Conservation (phyloP, 2,888 invertebrate genomes). For the Athetis lepigone region DNA sequence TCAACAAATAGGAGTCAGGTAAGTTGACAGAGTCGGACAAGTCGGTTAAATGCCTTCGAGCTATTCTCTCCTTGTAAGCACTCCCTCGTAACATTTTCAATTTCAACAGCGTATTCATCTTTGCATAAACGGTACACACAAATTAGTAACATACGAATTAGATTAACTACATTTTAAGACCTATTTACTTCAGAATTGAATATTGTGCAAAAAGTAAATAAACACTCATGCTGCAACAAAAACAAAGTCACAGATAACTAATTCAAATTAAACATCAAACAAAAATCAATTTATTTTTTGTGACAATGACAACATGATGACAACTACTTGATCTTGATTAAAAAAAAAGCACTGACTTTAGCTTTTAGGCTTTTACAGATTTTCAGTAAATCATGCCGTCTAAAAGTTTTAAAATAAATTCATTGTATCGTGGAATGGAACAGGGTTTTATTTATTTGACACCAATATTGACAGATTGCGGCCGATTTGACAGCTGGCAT, state of each 20-base stretch:
- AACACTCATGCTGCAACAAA: no score
- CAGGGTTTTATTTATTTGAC: slow-evolving; percentile 8
- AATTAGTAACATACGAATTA: background rate
- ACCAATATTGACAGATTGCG: background rate
- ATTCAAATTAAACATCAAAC: no score
- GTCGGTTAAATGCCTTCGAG: slow-evolving; percentile 68
- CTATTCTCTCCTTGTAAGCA: slow-evolving; percentile 70
- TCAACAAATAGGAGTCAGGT: slow-evolving; percentile 74
- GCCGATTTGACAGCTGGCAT: slow-evolving; percentile 3
- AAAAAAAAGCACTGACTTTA: no score
- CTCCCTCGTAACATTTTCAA: slow-evolving; percentile 74
- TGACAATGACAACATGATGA: no score
- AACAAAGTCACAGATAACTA: no score
- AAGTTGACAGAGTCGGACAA: slow-evolving; percentile 71
- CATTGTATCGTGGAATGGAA: slow-evolving; percentile 25
- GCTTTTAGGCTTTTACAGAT: no score
- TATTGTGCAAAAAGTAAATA: slow-evolving; percentile 10
- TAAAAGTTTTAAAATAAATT: background rate
- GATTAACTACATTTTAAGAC: background rate
- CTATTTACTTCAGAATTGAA: background rate
- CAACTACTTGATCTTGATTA: no score
- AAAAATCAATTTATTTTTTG: no score
- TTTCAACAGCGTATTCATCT: slow-evolving; percentile 73
- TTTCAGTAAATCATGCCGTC: background rate
- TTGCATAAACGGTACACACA: background rate